Evolutionary conservation across 2,888 invertebrate species (phyloP), one percentile per base, ranked within the genome.

Genomic region (Chorisops tibialis): DNA sequence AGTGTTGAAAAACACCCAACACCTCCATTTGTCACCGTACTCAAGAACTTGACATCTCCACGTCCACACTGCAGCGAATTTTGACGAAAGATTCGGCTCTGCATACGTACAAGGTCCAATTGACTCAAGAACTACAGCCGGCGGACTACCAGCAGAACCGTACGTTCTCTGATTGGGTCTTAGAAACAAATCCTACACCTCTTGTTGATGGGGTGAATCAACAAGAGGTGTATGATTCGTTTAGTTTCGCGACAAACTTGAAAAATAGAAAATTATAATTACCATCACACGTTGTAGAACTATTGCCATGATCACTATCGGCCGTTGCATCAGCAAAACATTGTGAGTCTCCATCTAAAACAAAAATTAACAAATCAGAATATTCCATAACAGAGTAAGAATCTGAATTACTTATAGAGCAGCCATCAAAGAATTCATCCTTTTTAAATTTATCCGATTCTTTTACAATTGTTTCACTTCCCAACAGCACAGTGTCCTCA

Each of bases 271-370:
- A n/a, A n/a, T n/a, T n/a, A n/a, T 43, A 48, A 16, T 37, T 21
- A 48, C 48, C 59, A 38, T 59, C 47, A 48, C 37, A 47, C 7
- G 48, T 38, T 19, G 43, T 45, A 18, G 35, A 43, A 22, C 37
- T 47, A 16, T 59, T 48, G 2, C n/a, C 35, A 11, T 14, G 37
- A 38, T 59, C 59, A 14, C 14, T 30, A 24, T 59, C 38, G 2
- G 12, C 18, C 39, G 3, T 19, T 18, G 11, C 21, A 22, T 4
- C 54, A 1, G n/a, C 50, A 14, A 12, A n/a, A 12, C 16, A 35
- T 11, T 43, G 9, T 9, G 5, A 22, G 9, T 54, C 41, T 12
- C 43, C 30, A 30, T 30, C 30, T 30, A 9, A 30, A 30, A 9
- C 7, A 30, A 30, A 30, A 45, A 18, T 16, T 43, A 12, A 56